Base-by-base conservation (phyloP, 2,113 vertebrate genomes). In the Mormyrus iriodes region DNA sequence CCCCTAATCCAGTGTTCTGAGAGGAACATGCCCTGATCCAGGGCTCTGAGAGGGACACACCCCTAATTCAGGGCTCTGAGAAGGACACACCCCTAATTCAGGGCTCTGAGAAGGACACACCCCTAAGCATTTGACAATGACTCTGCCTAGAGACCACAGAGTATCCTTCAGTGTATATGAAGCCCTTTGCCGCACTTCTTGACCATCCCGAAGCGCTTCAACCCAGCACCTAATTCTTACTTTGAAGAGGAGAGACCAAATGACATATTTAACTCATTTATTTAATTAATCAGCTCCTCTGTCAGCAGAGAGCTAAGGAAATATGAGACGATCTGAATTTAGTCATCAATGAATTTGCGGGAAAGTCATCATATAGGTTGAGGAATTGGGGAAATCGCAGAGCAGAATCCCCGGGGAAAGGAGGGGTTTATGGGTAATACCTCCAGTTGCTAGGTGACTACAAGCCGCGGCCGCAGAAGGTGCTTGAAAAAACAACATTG, bases 131-230 rank as follows among this genome's bases (percentile, higher is more conserved):
- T 99, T 99, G 98, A 97, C 97, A 96, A 97, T 97, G 98, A 98
- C 98, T 98, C 98, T 97, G 96, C 98, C 97, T 97, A 97, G 97
- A 98, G 97, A 97, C 97, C 96, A 95, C 7, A 9, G 55, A 24
- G 97, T 99, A 97, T 98, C 98, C 98, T 99, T 99, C 98, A 98
- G 97, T 99, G 98, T 98, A 99, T 99, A 99, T 99, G 98, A 76
- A 76, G 4, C 8, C 15, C 31, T 42, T 79, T 1, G 15, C 35
- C n/a, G n/a, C 12, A 79, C 35, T 79, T 79, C 13, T 79, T 79
- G 15, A 42, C 73, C 12, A 35, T 76, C 31, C 31, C 73, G 13
- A 69, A 69, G 27, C 12, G 31, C 27, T 79, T 79, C 15, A 42
- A 79, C 7, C 15, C 10, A 39, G 73, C 35, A 79, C 35, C 73